Evolutionary conservation across 2,113 vertebrate genomes (phyloP).

Genomic region (Chaenogobius annularis): DNA sequence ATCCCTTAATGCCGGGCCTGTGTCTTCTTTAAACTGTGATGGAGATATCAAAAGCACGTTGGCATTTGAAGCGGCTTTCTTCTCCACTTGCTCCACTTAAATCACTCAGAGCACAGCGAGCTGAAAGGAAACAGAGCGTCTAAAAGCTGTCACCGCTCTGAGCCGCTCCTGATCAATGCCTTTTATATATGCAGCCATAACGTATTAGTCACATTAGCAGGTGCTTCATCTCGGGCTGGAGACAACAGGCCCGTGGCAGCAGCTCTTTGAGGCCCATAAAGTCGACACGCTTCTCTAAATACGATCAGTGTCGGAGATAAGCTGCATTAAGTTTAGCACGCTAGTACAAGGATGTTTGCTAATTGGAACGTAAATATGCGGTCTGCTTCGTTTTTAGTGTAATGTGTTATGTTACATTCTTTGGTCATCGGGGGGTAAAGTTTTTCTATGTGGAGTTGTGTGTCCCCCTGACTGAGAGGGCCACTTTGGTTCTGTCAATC

Average conservation of each 20-base stretch:
- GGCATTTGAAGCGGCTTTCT: constrained; percentile 11
- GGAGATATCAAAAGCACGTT: constrained; percentile 3
- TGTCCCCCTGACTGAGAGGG: no score
- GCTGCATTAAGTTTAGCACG: background rate
- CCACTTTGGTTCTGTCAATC: no score
- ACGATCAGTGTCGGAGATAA: background rate
- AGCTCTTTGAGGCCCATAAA: background rate
- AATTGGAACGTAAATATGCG: background rate
- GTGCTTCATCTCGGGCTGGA: background rate
- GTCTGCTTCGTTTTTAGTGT: background rate
- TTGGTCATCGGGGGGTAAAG: no score
- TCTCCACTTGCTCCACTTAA: constrained; percentile 4
- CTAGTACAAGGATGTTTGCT: background rate
- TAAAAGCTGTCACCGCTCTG: constrained; percentile 5
- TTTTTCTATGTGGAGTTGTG: no score
- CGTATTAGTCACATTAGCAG: background rate
- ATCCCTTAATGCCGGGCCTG: background rate
- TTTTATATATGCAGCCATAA: constrained; percentile 4
- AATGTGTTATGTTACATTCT: no score
- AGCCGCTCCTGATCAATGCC: constrained; percentile 2
- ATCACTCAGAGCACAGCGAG: background rate
- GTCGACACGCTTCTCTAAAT: background rate
- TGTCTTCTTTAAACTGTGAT: background rate
- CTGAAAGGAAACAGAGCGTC: constrained; percentile 1
- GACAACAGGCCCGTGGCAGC: background rate